Evolutionary conservation across 2,888 invertebrate genomes (phyloP).

Genomic region (Drosophila prolongata): DNA sequence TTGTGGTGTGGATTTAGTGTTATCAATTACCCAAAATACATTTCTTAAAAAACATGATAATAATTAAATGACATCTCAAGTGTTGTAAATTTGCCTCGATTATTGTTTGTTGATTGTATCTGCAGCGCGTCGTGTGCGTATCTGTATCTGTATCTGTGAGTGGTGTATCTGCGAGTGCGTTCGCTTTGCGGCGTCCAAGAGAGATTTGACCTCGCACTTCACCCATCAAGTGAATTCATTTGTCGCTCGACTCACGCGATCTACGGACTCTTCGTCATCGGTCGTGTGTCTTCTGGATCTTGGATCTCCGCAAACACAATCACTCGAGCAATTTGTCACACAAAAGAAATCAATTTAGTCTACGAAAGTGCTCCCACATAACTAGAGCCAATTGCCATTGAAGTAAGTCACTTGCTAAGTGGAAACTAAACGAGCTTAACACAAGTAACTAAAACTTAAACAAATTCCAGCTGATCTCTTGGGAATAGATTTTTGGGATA

Average conservation of each 20-base stretch:
- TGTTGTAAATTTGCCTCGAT: conserved; percentile 22
- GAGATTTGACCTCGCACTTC: conserved; percentile 81
- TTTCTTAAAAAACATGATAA: neutral
- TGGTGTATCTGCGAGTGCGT: conserved; percentile 44
- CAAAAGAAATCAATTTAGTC: conserved; percentile 72
- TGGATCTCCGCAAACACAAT: conserved; percentile 13
- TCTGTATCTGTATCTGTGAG: conserved; percentile 24
- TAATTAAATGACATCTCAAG: neutral
- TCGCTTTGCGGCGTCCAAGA: conserved; percentile 68
- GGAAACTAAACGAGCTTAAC: neutral
- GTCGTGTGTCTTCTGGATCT: conserved; percentile 26
- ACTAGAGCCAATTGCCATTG: conserved; percentile 38
- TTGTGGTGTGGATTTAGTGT: neutral
- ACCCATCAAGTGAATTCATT: conserved; percentile 79
- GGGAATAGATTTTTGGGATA: neutral
- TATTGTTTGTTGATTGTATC: conserved; percentile 44
- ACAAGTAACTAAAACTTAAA: neutral
- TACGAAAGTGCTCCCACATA: conserved; percentile 26
- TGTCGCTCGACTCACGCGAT: conserved; percentile 46
- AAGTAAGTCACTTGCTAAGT: conserved; percentile 23
- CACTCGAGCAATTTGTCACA: conserved; percentile 67
- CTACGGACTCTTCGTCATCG: conserved; percentile 28
- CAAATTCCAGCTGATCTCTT: conserved; percentile 9
- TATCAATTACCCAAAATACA: neutral
- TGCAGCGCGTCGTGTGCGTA: conserved; percentile 44